phyloP scores from a whole-genome alignment of 1,140 invertebrate genomes.

The Nylanderia fulva region DNA sequence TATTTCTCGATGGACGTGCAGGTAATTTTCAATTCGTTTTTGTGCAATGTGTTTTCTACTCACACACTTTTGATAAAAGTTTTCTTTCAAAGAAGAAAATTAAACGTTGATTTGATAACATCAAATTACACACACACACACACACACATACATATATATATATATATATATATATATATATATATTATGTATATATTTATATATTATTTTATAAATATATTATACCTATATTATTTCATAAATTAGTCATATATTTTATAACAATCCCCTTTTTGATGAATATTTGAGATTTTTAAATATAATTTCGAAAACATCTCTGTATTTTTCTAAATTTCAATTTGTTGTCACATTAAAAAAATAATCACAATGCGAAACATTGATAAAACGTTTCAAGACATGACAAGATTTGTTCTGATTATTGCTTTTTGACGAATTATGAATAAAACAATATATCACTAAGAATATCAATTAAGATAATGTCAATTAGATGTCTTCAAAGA shows the following conservation, averaged over 20 bases:
- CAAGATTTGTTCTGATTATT: slow-evolving; percentile 20
- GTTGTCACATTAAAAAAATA: not conserved
- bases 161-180: too few relatives aligned
- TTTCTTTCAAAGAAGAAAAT: not conserved
- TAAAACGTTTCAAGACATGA: not conserved
- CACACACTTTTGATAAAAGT: not conserved
- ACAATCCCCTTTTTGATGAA: not conserved
- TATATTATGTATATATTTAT: too few relatives aligned
- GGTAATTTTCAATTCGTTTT: slow-evolving; percentile 80
- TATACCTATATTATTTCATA: not conserved
- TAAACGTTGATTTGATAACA: not conserved
- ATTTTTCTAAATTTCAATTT: not conserved
- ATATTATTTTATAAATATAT: too few relatives aligned
- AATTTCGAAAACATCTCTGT: not conserved
- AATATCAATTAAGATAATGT: slow-evolving; percentile 12
- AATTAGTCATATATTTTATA: not conserved
- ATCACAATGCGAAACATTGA: not conserved
- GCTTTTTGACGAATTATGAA: not conserved
- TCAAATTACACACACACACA: too few relatives aligned
- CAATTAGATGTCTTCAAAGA: slow-evolving; percentile 7
- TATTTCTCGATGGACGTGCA: slow-evolving; percentile 89
- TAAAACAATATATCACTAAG: slow-evolving; percentile 7
- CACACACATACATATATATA: too few relatives aligned
- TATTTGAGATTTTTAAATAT: not conserved
- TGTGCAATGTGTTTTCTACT: not conserved